phyloP scores from a whole-genome alignment of 2,113 vertebrate genomes.

The Pelecanus crispus region DNA sequence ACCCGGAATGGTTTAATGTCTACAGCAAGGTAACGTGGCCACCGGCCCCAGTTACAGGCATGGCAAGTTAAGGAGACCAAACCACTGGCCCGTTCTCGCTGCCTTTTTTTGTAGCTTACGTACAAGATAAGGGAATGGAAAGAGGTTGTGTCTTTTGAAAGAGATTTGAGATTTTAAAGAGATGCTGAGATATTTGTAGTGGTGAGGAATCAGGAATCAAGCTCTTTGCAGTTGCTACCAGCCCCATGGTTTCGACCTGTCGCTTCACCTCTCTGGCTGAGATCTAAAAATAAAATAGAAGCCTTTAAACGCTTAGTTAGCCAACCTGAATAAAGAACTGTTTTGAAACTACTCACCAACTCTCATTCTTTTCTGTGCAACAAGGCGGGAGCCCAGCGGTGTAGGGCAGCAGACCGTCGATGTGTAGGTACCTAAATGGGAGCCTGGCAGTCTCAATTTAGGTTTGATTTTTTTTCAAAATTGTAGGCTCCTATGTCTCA shows the following conservation, averaged over 20 bases:
- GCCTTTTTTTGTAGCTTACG: background rate
- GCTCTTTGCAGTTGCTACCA: background rate
- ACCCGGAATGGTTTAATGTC: constrained; percentile 97
- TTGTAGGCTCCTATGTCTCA: background rate
- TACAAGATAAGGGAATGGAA: background rate
- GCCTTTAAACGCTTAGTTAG: background rate
- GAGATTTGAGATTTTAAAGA: background rate
- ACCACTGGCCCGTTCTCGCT: background rate
- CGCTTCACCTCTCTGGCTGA: background rate
- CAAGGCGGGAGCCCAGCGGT: background rate
- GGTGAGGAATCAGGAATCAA: background rate
- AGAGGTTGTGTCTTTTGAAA: background rate
- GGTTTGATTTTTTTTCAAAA: background rate
- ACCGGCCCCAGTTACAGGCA: background rate
- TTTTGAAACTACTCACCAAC: background rate
- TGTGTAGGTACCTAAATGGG: background rate
- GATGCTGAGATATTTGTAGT: background rate
- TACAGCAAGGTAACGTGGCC: constrained; percentile 90
- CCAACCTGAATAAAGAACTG: background rate
- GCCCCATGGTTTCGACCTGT: background rate
- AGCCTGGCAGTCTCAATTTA: background rate
- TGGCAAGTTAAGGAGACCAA: background rate
- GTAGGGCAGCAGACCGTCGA: background rate
- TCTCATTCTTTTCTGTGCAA: background rate
- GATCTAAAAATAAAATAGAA: background rate